phyloP scores from a whole-genome alignment of 2,113 vertebrate species.

The Ranitomeya variabilis region DNA sequence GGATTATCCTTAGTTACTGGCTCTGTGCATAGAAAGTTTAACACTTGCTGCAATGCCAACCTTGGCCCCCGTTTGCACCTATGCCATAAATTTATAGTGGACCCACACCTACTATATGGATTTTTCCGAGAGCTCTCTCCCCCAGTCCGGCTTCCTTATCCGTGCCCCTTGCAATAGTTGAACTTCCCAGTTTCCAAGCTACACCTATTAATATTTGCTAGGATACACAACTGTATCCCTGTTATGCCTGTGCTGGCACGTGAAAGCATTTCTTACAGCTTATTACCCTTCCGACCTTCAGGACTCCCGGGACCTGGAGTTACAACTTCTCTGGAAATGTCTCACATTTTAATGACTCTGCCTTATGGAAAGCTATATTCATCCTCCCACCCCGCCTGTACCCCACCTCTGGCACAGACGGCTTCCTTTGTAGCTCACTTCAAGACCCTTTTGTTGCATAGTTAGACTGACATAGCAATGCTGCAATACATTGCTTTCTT shows the following conservation, averaged over 20 bases:
- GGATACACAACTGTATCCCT: slow-evolving; percentile 34
- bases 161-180: background rate
- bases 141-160: background rate
- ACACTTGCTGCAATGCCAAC: too few species aligned
- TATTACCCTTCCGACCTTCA: slow-evolving; percentile 4
- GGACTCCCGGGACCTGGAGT: slow-evolving; percentile 28
- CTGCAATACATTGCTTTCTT: background rate
- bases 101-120: background rate
- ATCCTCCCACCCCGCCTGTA: background rate
- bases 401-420: slow-evolving; percentile 38
- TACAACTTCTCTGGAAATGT: slow-evolving; percentile 44
- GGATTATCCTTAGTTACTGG: background rate
- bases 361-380: slow-evolving; percentile 53
- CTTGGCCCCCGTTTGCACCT: too few species aligned
- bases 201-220: slow-evolving; percentile 29
- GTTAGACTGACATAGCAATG: background rate
- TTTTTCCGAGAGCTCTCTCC: background rate
- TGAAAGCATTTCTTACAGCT: slow-evolving; percentile 1
- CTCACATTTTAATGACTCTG: slow-evolving; percentile 45
- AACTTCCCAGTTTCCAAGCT: background rate
- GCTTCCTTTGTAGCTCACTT: background rate
- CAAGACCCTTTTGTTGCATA: slow-evolving; percentile 11
- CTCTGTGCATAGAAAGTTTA: background rate
- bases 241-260: background rate
- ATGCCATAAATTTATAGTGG: too few species aligned